Base-by-base conservation (phyloP, 37 sponge, comb jelly and placozoan genomes). In the Petrosia ficiformis region DNA sequence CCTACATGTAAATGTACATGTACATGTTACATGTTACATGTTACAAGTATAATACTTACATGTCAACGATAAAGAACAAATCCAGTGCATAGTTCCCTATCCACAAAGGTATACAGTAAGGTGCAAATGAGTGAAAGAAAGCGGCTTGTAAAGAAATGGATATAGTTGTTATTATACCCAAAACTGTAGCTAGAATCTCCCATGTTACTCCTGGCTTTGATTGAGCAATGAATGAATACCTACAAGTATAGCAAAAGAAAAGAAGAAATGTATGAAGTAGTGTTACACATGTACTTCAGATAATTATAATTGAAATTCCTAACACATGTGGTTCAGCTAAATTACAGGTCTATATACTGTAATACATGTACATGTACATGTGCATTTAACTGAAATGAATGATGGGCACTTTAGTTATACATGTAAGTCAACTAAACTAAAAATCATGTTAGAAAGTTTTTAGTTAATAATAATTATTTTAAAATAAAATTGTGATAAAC, bases 41-140 rank as follows among this genome's bases (percentile, higher is more conserved):
- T n/a, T n/a, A n/a, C n/a, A n/a, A n/a, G n/a, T n/a, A n/a, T n/a
- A 48, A 19, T 40, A 56, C 89, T 67, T 60, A 89, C 92, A 92
- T 92, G 71, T 92, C 92, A 34, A 65, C 77, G 24, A 80, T 1
- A 30, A 87, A 86, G 67, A 75, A 70, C 37, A 84, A 2, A 35
- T 92, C 92, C 22, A 83, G 34, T 22, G 80, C 21, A 59, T 92
- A 92, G 80, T 86, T 86, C 68, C 86, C 58, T 57, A 42, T 59
- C 84, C 87, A 83, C 1, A 92, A 61, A 2, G 63, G 29, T 30
- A 39, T 39, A 61, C 25, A 5, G 14, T 19, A 8, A 48, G 54
- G 54, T 22, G 75, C 56, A 2, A 68, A 36, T 28, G 25, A 26
- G 67, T 84, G 80, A 16, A 76, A 33, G 68, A 87, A 92, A 1